Percentiles rank a stretch among this genome's conserved stretches.
Evolutionary conservation across 2,113 vertebrate species (phyloP).

Genomic region (Rattus norvegicus): GRCr8 NC_086025.1:46354001-46354500

Average conservation of each 20-base stretch:
- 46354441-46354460: not conserved
- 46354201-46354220: not conserved
- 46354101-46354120: not conserved
- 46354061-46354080: not conserved
- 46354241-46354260: not conserved
- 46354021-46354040: not conserved
- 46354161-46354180: not conserved
- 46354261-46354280: not conserved
- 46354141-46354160: not conserved
- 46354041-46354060: not conserved
- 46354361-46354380: not conserved
- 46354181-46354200: not conserved
- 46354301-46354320: not conserved
- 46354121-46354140: not conserved
- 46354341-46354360: not conserved
- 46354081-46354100: not conserved
- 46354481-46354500: not conserved
- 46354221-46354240: not conserved
- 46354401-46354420: not conserved
- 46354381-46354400: not conserved
- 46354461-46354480: not conserved
- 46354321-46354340: not conserved
- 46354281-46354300: not conserved
- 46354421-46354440: not conserved
- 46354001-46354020: not conserved